Evolutionary conservation across 2,797 vertebrate genomes (phyloP).

Genomic region (Girardinus metallicus): DNA sequence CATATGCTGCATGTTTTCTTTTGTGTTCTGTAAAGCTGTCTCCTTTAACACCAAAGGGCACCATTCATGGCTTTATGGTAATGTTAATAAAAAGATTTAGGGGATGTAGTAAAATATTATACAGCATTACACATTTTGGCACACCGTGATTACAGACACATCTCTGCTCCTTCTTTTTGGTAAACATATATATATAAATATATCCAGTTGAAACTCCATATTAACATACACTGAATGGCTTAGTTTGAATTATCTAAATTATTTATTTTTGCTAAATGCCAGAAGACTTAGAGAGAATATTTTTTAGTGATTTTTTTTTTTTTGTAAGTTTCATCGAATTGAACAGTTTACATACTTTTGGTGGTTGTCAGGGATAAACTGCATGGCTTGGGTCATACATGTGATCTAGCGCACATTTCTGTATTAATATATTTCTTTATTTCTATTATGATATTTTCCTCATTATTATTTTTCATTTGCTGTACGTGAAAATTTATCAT

Average conservation of each 20-base stretch:
- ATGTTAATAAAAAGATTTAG: slow-evolving; percentile 22
- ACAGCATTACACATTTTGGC: not conserved
- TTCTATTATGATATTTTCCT: not conserved
- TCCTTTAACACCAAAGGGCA: slow-evolving; percentile 8
- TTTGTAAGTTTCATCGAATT: too few relatives aligned
- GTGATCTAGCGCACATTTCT: not conserved
- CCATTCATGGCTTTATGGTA: slow-evolving; percentile 9
- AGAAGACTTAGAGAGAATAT: too few relatives aligned
- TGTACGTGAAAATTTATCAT: not conserved
- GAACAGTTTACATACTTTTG: too few relatives aligned
- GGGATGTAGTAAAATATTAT: not conserved
- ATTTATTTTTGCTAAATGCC: too few relatives aligned
- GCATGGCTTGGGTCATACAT: too few relatives aligned
- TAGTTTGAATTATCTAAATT: too few relatives aligned
- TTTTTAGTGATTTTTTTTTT: too few relatives aligned
- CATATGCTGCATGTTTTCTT: slow-evolving; percentile 46
- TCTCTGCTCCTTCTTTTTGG: not conserved
- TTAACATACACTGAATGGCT: too few relatives aligned
- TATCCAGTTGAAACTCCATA: too few relatives aligned
- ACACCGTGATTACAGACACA: not conserved
- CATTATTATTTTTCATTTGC: not conserved
- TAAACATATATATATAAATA: too few relatives aligned
- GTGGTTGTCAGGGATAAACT: too few relatives aligned
- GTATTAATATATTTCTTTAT: not conserved
- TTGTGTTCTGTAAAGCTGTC: slow-evolving; percentile 36